Evolutionary conservation across 2,888 invertebrate species (phyloP).

Genomic region (Alcis repandata): DNA sequence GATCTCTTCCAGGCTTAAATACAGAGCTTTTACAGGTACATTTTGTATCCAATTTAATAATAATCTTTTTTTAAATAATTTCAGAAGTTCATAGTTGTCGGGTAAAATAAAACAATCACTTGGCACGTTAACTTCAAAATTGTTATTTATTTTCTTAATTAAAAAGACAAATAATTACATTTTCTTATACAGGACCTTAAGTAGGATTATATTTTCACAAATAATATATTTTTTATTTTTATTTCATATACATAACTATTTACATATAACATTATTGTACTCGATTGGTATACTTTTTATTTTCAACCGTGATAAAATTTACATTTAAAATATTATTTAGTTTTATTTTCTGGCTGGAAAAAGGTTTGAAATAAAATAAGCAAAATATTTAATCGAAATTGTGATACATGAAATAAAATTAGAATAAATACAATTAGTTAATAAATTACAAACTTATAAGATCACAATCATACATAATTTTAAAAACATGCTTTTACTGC

Average conservation of each 20-base stretch:
- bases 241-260: conserved; percentile 58
- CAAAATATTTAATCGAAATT: neutral
- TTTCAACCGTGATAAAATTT: conserved; percentile 64
- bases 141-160: conserved; percentile 77
- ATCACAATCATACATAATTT: no score
- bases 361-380: conserved; percentile 24
- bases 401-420: no score
- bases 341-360: conserved; percentile 37
- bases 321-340: conserved; percentile 32
- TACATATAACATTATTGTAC: conserved; percentile 84
- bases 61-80: neutral
- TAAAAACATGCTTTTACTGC: no score
- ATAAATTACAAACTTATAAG: no score
- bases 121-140: conserved; percentile 86
- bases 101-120: conserved; percentile 69
- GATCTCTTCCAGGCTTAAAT: no score
- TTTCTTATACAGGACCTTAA: conserved; percentile 62
- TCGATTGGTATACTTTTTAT: conserved; percentile 79
- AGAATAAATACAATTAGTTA: no score
- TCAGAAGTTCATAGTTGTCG: neutral
- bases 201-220: conserved; percentile 73
- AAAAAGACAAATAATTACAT: conserved; percentile 76
- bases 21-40: no score
- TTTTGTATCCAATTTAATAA: no score
- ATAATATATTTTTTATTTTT: conserved; percentile 44